phyloP scores from a whole-genome alignment of 2,113 vertebrate genomes.

The Nannospalax galili region DNA sequence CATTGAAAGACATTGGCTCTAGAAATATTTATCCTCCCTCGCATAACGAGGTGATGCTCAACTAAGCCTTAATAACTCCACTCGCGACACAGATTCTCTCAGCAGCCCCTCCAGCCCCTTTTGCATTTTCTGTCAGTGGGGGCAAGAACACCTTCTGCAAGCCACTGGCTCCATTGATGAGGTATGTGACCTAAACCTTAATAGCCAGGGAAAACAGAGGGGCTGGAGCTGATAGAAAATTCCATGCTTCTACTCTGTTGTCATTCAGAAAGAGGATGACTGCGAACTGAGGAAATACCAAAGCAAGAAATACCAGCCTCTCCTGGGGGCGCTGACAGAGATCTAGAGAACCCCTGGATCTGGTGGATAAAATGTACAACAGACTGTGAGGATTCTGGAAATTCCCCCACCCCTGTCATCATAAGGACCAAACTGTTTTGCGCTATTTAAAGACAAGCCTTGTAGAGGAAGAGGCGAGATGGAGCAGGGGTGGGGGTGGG shows the following conservation, averaged over 20 bases:
- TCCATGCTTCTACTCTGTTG: not conserved
- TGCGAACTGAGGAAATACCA: not conserved
- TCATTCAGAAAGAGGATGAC: not conserved
- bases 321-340: not conserved
- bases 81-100: too few species aligned
- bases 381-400: not conserved
- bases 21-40: too few species aligned
- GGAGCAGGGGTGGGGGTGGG: not conserved
- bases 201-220: not conserved
- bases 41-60: too few species aligned
- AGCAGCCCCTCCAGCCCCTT: not conserved
- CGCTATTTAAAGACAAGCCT: not conserved
- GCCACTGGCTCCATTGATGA: not conserved
- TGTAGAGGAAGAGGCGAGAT: not conserved
- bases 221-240: not conserved
- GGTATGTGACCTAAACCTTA: not conserved
- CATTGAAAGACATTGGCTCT: too few species aligned
- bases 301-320: not conserved
- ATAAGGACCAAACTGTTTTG: not conserved
- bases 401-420: not conserved
- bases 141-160: not conserved
- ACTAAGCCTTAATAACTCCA: too few species aligned
- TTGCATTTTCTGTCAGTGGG: not conserved
- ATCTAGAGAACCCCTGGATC: not conserved
- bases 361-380: not conserved